Percentiles rank a stretch among this genome's conserved stretches.
phyloP scores from a whole-genome alignment of 2,113 vertebrate species.

The Neodontobutis hainanensis region DNA sequence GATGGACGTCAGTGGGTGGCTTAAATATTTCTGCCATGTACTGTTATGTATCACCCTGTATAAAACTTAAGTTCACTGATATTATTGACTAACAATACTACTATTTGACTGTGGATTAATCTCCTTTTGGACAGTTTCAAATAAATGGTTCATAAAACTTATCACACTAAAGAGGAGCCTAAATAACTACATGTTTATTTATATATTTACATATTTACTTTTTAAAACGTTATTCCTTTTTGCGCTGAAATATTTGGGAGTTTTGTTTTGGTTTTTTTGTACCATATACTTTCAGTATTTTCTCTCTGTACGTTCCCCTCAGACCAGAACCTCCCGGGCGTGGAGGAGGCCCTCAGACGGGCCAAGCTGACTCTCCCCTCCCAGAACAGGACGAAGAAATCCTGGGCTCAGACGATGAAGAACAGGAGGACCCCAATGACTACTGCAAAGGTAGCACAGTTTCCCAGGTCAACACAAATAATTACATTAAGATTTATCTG shows the following conservation, averaged over 20 bases:
- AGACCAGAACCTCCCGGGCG: constrained; percentile 86
- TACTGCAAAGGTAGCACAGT: constrained; percentile 88
- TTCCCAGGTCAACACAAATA: background rate
- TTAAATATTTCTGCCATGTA: background rate
- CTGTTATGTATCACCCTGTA: background rate
- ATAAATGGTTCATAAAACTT: too few species aligned
- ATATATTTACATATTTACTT: too few species aligned
- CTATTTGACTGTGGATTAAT: too few species aligned
- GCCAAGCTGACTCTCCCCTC: constrained; percentile 83
- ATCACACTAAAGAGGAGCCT: too few species aligned
- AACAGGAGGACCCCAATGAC: constrained; percentile 97
- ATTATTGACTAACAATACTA: background rate
- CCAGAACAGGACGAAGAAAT: constrained; percentile 96
- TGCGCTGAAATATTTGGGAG: too few species aligned
- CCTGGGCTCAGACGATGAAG: constrained; percentile 95
- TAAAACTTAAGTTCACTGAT: background rate
- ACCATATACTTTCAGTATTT: background rate
- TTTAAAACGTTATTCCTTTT: too few species aligned
- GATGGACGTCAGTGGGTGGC: background rate
- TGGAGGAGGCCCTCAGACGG: constrained; percentile 78
- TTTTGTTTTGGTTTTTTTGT: too few species aligned
- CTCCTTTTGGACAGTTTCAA: too few species aligned
- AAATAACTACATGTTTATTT: too few species aligned
- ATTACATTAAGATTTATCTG: background rate
- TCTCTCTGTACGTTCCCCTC: constrained; percentile 47